Base-by-base conservation (phyloP, 2,888 invertebrate genomes). In the Caenorhabditis doughertyi region DNA sequence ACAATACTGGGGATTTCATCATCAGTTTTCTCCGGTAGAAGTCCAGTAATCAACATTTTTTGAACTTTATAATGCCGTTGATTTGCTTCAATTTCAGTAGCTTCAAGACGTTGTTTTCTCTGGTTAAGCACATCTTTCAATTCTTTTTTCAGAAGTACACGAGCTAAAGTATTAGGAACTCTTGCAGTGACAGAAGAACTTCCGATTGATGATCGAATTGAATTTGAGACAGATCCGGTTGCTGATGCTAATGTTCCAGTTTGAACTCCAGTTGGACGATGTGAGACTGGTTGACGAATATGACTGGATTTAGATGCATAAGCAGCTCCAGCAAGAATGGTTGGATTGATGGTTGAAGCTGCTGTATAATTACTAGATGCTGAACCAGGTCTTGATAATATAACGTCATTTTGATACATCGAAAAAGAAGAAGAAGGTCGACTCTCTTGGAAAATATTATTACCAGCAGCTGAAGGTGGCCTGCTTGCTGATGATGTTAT, bases 61-160 rank as follows among this genome's bases (percentile, higher is more conserved):
- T 90, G 88, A 32, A 92, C 90, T 18, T 86, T 85, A 79, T 92
- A 92, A 79, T 90, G 89, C 21, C 92, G 84, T 60, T 92, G 92
- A 65, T 90, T 91, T 7, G 92, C 92, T 64, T 92, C 92, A 72
- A 92, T 93, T 85, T 93, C 93, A 64, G 92, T 90, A 64, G 93
- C 93, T 80, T 93, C 93, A 49, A 93, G 89, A 44, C 92, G 89
- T 44, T 92, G 88, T 65, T 92, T 90, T 53, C 93, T 85, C 18
- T 92, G 90, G 35, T 89, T 91, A 9, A 93, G 92, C 27, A 92
- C 93, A 76, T 93, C 92, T 70, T 93, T 90, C 71, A 93, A 89
- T 82, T 93, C 93, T 81, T 93, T 93, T 83, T 93, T 93, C 68
- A 93, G 89, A 53, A 92, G 84, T 29, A 92, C 90, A 35, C 91